phyloP scores from a whole-genome alignment of 2,113 vertebrate species.

The Brevimyrus niger region DNA sequence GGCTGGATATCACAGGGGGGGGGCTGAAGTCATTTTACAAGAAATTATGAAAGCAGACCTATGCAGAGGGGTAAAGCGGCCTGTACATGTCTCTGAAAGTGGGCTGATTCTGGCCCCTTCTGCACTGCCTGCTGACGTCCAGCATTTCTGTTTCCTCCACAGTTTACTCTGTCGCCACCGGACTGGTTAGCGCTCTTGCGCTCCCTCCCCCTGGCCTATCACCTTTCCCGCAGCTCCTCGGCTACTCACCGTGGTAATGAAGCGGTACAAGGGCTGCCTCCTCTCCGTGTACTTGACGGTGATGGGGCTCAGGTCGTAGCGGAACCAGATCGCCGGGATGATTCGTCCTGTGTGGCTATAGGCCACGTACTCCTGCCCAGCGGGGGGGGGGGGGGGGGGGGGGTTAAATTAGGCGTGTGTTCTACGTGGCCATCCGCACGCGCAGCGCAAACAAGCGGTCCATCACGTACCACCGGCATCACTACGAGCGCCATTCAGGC shows the following conservation, averaged over 20 bases:
- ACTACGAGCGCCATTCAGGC: neutral
- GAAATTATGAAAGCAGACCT: neutral
- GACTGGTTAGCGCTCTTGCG: neutral
- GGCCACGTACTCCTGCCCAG: slow-evolving; percentile 82
- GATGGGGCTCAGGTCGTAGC: slow-evolving; percentile 96
- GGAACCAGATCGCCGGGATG: slow-evolving; percentile 97
- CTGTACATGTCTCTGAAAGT: neutral
- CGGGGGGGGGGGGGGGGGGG: neutral
- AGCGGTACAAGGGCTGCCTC: slow-evolving; percentile 89
- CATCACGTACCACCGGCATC: neutral
- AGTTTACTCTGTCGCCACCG: neutral
- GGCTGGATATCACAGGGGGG: neutral
- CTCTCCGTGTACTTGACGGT: slow-evolving; percentile 98
- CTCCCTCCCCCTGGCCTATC: neutral
- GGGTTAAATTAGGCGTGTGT: neutral
- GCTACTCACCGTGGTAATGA: slow-evolving; percentile 90
- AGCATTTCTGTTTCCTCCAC: neutral
- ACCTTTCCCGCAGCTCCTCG: neutral
- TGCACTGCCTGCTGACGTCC: neutral
- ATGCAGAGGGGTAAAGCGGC: neutral
- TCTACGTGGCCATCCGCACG: neutral
- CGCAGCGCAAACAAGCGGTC: neutral
- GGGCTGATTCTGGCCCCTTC: neutral
- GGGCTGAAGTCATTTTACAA: neutral
- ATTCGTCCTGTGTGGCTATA: slow-evolving; percentile 97